phyloP scores from a whole-genome alignment of 2,888 invertebrate species.

The Apodemia zela region DNA sequence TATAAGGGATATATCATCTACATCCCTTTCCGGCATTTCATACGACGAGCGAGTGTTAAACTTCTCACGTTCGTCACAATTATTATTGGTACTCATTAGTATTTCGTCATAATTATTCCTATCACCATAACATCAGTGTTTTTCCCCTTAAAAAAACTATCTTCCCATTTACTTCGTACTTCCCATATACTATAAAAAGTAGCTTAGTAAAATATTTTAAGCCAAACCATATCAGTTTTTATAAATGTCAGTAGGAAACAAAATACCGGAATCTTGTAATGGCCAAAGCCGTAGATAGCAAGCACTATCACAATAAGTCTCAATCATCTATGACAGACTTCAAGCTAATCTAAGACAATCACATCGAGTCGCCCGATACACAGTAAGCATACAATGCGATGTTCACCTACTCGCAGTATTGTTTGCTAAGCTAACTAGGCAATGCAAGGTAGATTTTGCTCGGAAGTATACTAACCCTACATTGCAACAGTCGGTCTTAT shows the following conservation, averaged over 20 bases:
- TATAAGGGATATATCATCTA: too few species aligned
- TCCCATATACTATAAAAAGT: too few species aligned
- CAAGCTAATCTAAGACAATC: neutral
- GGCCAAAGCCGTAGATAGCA: neutral
- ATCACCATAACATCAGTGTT: too few species aligned
- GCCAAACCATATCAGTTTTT: neutral
- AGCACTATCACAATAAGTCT: neutral
- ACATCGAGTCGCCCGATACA: neutral
- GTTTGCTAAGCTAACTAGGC: constrained; percentile 2
- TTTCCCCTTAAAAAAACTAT: too few species aligned
- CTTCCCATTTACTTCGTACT: too few species aligned
- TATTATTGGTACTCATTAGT: too few species aligned
- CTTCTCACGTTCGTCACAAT: too few species aligned
- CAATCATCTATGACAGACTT: neutral
- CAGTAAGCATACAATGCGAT: constrained; percentile 3
- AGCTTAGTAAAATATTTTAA: too few species aligned
- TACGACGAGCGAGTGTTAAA: too few species aligned
- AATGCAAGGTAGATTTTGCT: constrained; percentile 3
- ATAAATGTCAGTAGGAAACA: neutral
- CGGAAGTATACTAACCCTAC: constrained; percentile 11
- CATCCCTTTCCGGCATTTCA: too few species aligned
- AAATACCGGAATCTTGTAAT: neutral
- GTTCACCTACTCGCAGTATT: neutral
- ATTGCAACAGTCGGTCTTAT: constrained; percentile 5
- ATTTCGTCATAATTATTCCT: too few species aligned